Evolutionary conservation across 2,797 vertebrate species (phyloP).

Genomic region (Balearica regulorum): DNA sequence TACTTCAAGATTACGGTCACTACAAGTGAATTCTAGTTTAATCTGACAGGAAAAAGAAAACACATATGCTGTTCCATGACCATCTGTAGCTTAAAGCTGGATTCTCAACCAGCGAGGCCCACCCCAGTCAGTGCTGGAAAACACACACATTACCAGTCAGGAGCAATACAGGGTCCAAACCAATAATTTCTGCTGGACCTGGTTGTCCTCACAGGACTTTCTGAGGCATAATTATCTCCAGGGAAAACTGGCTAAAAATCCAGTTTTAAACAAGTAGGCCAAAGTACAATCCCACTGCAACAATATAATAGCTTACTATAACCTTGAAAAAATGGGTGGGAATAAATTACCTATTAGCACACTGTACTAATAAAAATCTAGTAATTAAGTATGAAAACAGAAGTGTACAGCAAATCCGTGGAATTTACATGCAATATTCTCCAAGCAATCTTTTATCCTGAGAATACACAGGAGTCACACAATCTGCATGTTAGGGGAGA

Average conservation of each 20-base stretch:
- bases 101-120: neutral
- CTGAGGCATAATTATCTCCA: neutral
- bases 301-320: neutral
- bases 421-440: neutral
- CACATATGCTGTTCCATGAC: accelerated
- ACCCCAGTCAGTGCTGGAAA: neutral
- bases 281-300: neutral
- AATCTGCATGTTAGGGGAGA: neutral
- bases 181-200: neutral
- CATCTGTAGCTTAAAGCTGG: neutral
- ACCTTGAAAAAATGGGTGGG: neutral
- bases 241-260: neutral
- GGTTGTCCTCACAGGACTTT: neutral
- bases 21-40: neutral
- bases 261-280: neutral
- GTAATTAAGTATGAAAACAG: neutral
- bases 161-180: neutral
- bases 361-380: neutral
- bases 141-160: neutral
- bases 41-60: neutral
- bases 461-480: neutral
- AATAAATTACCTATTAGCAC: neutral
- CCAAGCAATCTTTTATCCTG: neutral
- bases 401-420: neutral
- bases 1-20: neutral